These are phyloP conservation scores for Lepisosteus osseus DNA, from an alignment of 2,113 vertebrate species.

Conservation along the genomic window DNA sequence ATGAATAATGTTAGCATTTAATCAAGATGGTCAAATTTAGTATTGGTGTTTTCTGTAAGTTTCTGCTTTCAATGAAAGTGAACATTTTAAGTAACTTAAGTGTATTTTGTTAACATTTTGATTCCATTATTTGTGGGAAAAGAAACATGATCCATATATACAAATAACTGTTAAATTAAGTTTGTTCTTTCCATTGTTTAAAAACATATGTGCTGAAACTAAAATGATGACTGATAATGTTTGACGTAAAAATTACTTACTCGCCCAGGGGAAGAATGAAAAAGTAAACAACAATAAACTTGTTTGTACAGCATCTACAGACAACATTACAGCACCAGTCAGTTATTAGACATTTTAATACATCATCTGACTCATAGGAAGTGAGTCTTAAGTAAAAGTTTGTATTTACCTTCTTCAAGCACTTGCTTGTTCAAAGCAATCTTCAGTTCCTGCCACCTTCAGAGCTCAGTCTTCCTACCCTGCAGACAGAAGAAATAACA, in stretches of 20 bases:
- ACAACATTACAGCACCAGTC: constrained; percentile 42
- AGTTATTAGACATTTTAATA: constrained; percentile 54
- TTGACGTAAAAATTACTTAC: constrained; percentile 25
- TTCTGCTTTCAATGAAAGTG: too few species aligned
- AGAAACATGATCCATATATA: too few species aligned
- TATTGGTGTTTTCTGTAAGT: too few species aligned
- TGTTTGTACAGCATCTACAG: constrained; percentile 37
- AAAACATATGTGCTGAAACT: too few species aligned
- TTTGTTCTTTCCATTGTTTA: too few species aligned
- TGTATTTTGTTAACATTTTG: too few species aligned
- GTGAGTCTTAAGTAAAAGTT: constrained; percentile 46
- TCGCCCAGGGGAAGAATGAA: neutral
- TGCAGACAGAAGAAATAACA: constrained; percentile 73
- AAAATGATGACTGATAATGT: constrained; percentile 10
- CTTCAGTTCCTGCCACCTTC: constrained; percentile 79
- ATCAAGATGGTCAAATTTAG: too few species aligned
- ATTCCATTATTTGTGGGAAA: too few species aligned
- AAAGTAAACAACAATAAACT: constrained; percentile 26
- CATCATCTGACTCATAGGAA: constrained; percentile 26
- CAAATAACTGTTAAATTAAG: too few species aligned
- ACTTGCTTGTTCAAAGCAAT: constrained; percentile 83
- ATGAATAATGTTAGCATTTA: too few species aligned
- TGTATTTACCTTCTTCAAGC: constrained; percentile 82
- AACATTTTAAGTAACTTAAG: too few species aligned
- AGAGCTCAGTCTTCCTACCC: constrained; percentile 84